Base-by-base conservation (phyloP, 2,888 invertebrate genomes). In the Drosophila kanekoi region DNA sequence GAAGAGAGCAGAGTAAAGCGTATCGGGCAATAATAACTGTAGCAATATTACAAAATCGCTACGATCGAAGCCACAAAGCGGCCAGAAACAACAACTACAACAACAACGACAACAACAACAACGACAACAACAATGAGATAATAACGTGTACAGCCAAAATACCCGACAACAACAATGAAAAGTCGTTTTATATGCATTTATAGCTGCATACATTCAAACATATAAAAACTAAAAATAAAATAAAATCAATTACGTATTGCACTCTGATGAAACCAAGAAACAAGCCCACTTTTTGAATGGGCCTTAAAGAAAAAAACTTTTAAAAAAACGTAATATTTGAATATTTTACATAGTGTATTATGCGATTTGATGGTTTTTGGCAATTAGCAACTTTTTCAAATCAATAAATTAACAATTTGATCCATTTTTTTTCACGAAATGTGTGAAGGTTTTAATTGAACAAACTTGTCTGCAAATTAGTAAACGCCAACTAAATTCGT, bases 41-140 rank as follows among this genome's bases (percentile, higher is more conserved):
- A 76, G 87, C 79, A 77, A 79, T 84, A 87, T 87, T 87, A 85
- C 87, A 76, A 87, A 82, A 87, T 85, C 85, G 72, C 75, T 33
- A 41, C 79, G 45, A 67, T 62, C 54, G 77, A 59, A 76, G 72
- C 63, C 51, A 37, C 56, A 71, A 72, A 58, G 69, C 59, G 45
- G 60, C 62, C 59, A 60, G 48, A 72, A 54, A 13, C 51, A 56
- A 38, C 57, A 61, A 44, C 53, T 18, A 41, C 16, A 38, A 56
- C 44, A 72, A 77, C 73, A 70, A 70, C 58, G 44, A 59, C 23
- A 1, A 6, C 23, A 35, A 32, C 41, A 18, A 10, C 20, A 18
- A 3, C 38, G 43, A 35, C 45, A 56, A 57, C 48, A 74, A 77
- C 73, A 76, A 70, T 61, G 52, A 56, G 76, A 76, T 61, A 76